Evolutionary conservation across 2,113 vertebrate species (phyloP), one percentile per base, ranked within the genome.

Genomic region (Grantiella picta): DNA sequence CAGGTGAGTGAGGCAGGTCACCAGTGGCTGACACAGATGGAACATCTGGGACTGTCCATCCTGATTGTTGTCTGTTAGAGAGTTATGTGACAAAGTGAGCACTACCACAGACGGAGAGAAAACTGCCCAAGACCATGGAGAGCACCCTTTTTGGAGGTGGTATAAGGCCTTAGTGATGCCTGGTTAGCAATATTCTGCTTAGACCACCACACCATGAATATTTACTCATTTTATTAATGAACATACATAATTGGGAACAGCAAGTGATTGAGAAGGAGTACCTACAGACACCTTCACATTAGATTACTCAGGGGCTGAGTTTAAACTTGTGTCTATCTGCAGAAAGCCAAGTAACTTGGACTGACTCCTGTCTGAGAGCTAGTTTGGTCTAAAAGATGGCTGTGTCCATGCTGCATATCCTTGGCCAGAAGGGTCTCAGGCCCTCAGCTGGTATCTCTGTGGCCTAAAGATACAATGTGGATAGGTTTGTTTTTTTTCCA

Each of bases 121-220:
- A 89, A 73, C 31, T 89, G 33, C 33, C 54, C 22, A 61, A 70
- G 45, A 49, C 33, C 8, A 14, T 16, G 63, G 61, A 73, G 12
- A 3, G 3, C 0, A 1, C 14, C 7, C 5, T 11, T 53, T 72
- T 25, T 70, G 35, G 31, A 61, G 64, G 18, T 38, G 23, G 6
- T 84, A 7, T n/a, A 21, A 60, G 36, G n/a, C 35, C 35, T 47
- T 54, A 28, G 33, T 75, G 38, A 66, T 60, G 14, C n/a, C 40
- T 54, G 45, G 22, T 66, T 65, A 77, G 31, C 45, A 40, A 3
- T 69, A 36, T 70, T 69, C 54, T 91, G 28, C 45, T 77, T 49
- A 61, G 36, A 73, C 20, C 5, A 21, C 40, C 7, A 25, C 49
- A 25, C 52, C 2, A 0, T 45, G 70, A 44, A 21, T 82, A 45